Evolutionary conservation across 2,797 vertebrate genomes (phyloP).

Genomic region (Catostomus latipinnis): DNA sequence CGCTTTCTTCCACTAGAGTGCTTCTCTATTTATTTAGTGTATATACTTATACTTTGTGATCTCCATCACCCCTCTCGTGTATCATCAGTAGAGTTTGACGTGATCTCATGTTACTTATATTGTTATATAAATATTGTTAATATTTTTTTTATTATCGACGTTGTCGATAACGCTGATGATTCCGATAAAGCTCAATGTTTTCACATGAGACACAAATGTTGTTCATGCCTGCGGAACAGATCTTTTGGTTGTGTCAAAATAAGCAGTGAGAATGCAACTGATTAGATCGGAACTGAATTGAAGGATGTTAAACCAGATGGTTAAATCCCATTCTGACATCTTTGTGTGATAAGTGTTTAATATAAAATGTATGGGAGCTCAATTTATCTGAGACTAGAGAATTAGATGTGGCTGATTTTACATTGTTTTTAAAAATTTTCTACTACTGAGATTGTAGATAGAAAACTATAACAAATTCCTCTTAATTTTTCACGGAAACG

Average conservation of each 20-base stretch:
- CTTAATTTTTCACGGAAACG: neutral
- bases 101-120: too few species aligned
- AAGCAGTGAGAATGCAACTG: conserved; percentile 15
- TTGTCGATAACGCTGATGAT: too few species aligned
- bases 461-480: neutral
- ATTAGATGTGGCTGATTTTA: neutral
- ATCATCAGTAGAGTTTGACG: too few species aligned
- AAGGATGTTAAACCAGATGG: conserved; percentile 9
- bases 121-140: too few species aligned
- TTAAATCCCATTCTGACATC: neutral
- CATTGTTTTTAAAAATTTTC: too few species aligned
- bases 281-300: neutral
- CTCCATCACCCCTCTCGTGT: too few species aligned
- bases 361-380: neutral
- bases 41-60: too few species aligned
- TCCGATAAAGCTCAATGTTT: neutral
- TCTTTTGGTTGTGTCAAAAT: conserved; percentile 25
- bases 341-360: neutral
- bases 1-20: too few species aligned
- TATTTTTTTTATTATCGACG: too few species aligned
- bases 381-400: conserved; percentile 1
- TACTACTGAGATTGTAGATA: neutral
- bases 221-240: conserved; percentile 16
- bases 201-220: conserved; percentile 26
- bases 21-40: too few species aligned